phyloP scores from a whole-genome alignment of 1,140 invertebrate species.

The Eurytemora carolleeae region DNA sequence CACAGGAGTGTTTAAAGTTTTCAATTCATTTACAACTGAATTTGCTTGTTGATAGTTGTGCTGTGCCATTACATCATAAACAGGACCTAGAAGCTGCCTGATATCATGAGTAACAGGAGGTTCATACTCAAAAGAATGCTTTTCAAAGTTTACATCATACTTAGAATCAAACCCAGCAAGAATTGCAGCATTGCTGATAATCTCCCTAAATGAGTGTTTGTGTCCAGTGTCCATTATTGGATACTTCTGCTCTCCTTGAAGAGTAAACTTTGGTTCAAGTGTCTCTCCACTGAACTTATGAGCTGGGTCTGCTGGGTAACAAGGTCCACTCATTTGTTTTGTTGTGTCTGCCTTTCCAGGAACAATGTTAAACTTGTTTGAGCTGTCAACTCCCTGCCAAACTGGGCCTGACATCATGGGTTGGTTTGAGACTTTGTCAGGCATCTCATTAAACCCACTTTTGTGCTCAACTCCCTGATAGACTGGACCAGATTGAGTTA shows the following conservation, averaged over 20 bases:
- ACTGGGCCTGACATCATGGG: slow-evolving; percentile 7
- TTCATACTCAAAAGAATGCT: slow-evolving; percentile 3
- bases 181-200: slow-evolving; percentile 9
- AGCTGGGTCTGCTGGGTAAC: slow-evolving; percentile 2
- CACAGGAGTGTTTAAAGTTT: slow-evolving; percentile 4
- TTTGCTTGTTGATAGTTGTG: slow-evolving; percentile 11
- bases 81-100: slow-evolving; percentile 9
- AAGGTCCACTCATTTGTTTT: neutral
- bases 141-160: slow-evolving; percentile 5
- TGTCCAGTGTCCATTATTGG: neutral
- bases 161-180: slow-evolving; percentile 4
- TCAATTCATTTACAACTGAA: slow-evolving; percentile 10
- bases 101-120: neutral
- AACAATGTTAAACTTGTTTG: slow-evolving; percentile 8
- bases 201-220: slow-evolving; percentile 9
- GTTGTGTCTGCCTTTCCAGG: neutral
- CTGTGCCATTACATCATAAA: slow-evolving; percentile 12
- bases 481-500: slow-evolving; percentile 4
- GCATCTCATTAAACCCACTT: slow-evolving; percentile 1
- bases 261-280: neutral
- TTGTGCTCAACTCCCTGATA: slow-evolving; percentile 6
- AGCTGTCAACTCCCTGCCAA: slow-evolving; percentile 5
- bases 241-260: neutral
- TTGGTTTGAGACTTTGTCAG: neutral
- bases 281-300: slow-evolving; percentile 8